These are phyloP conservation scores for Sialis lutaria DNA, from an alignment of 2,888 invertebrate species.

Conservation along the genomic window DNA sequence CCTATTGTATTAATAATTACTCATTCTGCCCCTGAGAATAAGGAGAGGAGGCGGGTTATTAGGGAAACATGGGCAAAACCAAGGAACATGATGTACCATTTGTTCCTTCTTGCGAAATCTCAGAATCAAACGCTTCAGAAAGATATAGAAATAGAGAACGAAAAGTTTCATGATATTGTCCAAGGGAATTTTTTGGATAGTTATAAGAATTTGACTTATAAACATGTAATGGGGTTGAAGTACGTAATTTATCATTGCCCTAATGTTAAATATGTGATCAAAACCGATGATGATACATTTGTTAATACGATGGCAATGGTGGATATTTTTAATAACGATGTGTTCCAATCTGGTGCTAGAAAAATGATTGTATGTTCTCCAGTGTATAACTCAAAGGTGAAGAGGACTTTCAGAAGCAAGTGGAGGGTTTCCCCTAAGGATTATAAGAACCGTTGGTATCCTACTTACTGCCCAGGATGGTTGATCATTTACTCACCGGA, in stretches of 20 bases:
- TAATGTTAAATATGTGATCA: slow-evolving; percentile 46
- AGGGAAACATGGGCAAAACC: slow-evolving; percentile 52
- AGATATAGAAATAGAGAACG: slow-evolving; percentile 29
- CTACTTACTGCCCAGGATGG: slow-evolving; percentile 59
- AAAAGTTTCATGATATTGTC: slow-evolving; percentile 40
- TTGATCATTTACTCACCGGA: slow-evolving; percentile 39
- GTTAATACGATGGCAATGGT: slow-evolving; percentile 47
- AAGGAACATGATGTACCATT: too few relatives aligned
- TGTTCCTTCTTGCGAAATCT: too few relatives aligned
- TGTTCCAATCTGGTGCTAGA: slow-evolving; percentile 38
- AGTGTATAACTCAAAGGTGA: slow-evolving; percentile 29
- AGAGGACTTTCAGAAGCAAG: slow-evolving; percentile 48
- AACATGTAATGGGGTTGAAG: slow-evolving; percentile 67
- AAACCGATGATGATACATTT: slow-evolving; percentile 63
- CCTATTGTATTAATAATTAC: too few relatives aligned
- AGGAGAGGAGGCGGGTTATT: slow-evolving; percentile 44
- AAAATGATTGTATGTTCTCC: slow-evolving; percentile 47
- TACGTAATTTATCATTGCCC: slow-evolving; percentile 58
- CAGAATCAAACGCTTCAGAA: slow-evolving; percentile 9
- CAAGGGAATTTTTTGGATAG: slow-evolving; percentile 62
- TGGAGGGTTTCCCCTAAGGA: slow-evolving; percentile 58
- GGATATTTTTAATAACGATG: slow-evolving; percentile 32
- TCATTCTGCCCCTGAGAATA: slow-evolving; percentile 50
- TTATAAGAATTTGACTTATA: slow-evolving; percentile 69
- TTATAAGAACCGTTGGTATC: slow-evolving; percentile 44